A percentile compares a stretch with the other conserved stretches of the same genome.
Conservation (phyloP, 2,888 invertebrate genomes). For the Baronia brevicornis region DNA sequence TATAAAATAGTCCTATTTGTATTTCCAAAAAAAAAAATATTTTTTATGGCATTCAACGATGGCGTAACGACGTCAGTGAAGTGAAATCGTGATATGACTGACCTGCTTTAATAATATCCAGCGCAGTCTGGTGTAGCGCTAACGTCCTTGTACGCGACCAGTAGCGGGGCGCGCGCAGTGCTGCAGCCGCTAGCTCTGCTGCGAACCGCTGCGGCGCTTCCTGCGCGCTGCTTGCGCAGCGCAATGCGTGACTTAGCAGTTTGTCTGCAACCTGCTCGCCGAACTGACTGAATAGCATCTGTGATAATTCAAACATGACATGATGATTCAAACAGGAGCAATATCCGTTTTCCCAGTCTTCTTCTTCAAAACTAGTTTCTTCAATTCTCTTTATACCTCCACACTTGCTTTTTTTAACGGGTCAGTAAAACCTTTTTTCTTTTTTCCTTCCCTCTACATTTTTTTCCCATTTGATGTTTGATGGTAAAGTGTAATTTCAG, state of each 20-base stretch:
- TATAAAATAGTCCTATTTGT: too few species aligned
- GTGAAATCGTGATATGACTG: conserved; percentile 3
- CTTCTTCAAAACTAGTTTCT: too few species aligned
- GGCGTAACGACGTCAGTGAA: not conserved
- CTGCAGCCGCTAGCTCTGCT: conserved; percentile 84
- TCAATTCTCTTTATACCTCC: too few species aligned
- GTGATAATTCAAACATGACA: conserved; percentile 1
- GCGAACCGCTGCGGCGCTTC: conserved; percentile 89
- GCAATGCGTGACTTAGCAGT: conserved; percentile 79
- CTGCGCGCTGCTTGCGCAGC: conserved; percentile 79
- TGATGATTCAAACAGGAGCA: not conserved
- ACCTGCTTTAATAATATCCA: conserved; percentile 78
- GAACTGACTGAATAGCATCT: conserved; percentile 85
- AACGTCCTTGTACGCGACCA: conserved; percentile 81
- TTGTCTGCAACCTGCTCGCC: conserved; percentile 78
- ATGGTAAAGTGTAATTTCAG: too few species aligned
- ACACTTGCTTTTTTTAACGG: not conserved
- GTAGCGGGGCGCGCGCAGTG: conserved; percentile 88
- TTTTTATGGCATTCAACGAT: too few species aligned
- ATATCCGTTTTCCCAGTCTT: too few species aligned
- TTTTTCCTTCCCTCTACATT: too few species aligned
- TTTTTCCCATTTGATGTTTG: too few species aligned
- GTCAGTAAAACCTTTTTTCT: not conserved
- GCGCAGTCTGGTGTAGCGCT: conserved; percentile 76
- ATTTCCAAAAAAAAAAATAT: too few species aligned